Base-by-base conservation (phyloP, 2,113 vertebrate genomes). In the Anoura caudifer region DNA sequence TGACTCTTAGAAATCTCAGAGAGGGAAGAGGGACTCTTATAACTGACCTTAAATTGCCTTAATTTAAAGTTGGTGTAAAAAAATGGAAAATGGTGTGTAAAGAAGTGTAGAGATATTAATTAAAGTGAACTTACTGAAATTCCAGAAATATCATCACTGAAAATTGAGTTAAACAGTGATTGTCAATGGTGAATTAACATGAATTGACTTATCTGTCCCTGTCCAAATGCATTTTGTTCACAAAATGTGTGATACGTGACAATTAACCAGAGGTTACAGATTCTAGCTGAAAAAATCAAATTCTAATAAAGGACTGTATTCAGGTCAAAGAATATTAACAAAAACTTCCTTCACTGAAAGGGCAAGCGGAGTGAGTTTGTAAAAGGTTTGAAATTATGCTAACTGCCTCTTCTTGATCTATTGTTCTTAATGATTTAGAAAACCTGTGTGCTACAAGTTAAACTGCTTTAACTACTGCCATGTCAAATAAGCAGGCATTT, bases 151-250 rank as follows among this genome's bases (percentile, higher is more conserved):
- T 94, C 95, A 93, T 93, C 91, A 65, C 77, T 84, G 82, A 96
- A 97, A 96, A 96, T 84, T 93, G 93, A 97, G 94, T 97, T 97
- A 92, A 93, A 80, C 52, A 38, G 63, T 80, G 93, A 97, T 96
- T 98, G 91, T 96, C 91, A 98, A 54, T 2, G 69, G 63, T 83
- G 86, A 96, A 94, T 96, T 96, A 97, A 96, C 80, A 75, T 86
- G 87, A 97, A 97, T 83, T 89, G 96, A 96, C 47, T 91, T 96
- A 96, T 87, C 94, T 97, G 70, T 91, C 73, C 69, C 61, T 91
- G 81, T 89, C 91, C 83, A 95, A 94, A 94, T 76, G 59, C 89
- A 93, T 96, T 96, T 96, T 95, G 92, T 91, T 95, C 67, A 80
- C 86, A 76, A 91, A 95, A 91, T 95, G 14, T 96, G 43, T 97